phyloP scores from a whole-genome alignment of 2,113 vertebrate species.

The Cyphomyrus plagiostoma region DNA sequence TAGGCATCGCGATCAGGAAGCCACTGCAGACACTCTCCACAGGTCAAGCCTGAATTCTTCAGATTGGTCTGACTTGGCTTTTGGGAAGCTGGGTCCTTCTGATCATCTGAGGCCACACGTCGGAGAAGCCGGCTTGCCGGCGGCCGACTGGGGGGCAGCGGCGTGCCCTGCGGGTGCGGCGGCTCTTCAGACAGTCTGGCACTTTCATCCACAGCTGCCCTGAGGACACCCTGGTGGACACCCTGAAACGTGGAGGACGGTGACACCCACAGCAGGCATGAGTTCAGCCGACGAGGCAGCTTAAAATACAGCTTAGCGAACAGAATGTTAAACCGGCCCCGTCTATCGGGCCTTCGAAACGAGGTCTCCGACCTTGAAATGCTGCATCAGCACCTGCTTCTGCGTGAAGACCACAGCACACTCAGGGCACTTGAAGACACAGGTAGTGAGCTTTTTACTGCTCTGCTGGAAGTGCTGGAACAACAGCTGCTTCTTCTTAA shows the following conservation, averaged over 20 bases:
- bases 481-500: slow-evolving; percentile 85
- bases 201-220: slow-evolving; percentile 58
- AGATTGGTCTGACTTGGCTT: slow-evolving; percentile 53
- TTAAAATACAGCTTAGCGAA: neutral
- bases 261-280: neutral
- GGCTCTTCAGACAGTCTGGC: slow-evolving; percentile 51
- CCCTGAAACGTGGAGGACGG: slow-evolving; percentile 46
- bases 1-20: slow-evolving; percentile 83
- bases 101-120: slow-evolving; percentile 33
- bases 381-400: slow-evolving; percentile 82
- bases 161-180: slow-evolving; percentile 38
- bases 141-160: slow-evolving; percentile 34
- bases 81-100: slow-evolving; percentile 46
- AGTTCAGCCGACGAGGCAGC: neutral
- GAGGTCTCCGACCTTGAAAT: slow-evolving; percentile 76
- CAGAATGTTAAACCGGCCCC: neutral
- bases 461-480: slow-evolving; percentile 88
- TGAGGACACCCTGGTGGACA: slow-evolving; percentile 68
- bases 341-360: neutral
- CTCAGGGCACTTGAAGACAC: slow-evolving; percentile 89
- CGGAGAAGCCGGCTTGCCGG: slow-evolving; percentile 35
- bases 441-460: slow-evolving; percentile 67
- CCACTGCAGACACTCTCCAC: slow-evolving; percentile 82
- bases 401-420: slow-evolving; percentile 84
- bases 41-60: slow-evolving; percentile 78